Evolutionary conservation across 2,888 invertebrate species (phyloP).

Genomic region (Morpho achilles): DNA sequence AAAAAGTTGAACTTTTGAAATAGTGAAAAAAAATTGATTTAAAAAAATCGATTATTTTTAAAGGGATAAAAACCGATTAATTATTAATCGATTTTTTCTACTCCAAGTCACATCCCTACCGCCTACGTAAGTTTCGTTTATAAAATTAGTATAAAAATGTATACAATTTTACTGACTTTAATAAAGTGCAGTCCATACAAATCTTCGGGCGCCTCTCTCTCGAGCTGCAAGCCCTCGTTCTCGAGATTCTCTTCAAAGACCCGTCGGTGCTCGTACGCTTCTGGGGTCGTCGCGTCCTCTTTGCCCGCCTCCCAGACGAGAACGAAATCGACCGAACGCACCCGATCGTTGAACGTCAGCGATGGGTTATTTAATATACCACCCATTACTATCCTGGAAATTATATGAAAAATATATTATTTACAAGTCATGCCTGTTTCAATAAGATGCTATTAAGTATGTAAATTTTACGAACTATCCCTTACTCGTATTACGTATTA

Average conservation of each 20-base stretch:
- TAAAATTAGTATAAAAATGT: too few species aligned
- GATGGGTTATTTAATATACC: slow-evolving; percentile 72
- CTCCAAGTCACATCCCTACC: too few species aligned
- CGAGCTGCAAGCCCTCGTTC: slow-evolving; percentile 86
- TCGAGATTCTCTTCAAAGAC: slow-evolving; percentile 86
- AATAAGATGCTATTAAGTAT: too few species aligned
- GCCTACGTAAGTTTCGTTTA: too few species aligned
- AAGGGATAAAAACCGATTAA: too few species aligned
- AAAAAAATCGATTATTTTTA: too few species aligned
- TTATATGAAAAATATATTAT: neutral
- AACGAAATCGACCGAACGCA: slow-evolving; percentile 87
- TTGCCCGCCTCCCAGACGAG: slow-evolving; percentile 85
- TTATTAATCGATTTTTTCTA: too few species aligned
- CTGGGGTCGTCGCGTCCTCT: slow-evolving; percentile 67
- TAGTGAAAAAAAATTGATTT: too few species aligned
- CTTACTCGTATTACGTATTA: too few species aligned
- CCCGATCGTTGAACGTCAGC: slow-evolving; percentile 84
- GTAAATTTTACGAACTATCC: too few species aligned
- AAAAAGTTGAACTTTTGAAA: too few species aligned
- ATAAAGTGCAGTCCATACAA: slow-evolving; percentile 85
- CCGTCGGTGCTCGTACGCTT: slow-evolving; percentile 70
- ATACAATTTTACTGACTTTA: slow-evolving; percentile 69
- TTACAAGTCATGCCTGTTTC: too few species aligned
- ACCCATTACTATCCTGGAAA: slow-evolving; percentile 61
- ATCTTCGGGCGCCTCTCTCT: slow-evolving; percentile 83